A percentile compares a stretch with the other conserved stretches of the same genome.
phyloP scores from a whole-genome alignment of 92 coral and sea anemone species.

The Bergia puertoricense region DNA sequence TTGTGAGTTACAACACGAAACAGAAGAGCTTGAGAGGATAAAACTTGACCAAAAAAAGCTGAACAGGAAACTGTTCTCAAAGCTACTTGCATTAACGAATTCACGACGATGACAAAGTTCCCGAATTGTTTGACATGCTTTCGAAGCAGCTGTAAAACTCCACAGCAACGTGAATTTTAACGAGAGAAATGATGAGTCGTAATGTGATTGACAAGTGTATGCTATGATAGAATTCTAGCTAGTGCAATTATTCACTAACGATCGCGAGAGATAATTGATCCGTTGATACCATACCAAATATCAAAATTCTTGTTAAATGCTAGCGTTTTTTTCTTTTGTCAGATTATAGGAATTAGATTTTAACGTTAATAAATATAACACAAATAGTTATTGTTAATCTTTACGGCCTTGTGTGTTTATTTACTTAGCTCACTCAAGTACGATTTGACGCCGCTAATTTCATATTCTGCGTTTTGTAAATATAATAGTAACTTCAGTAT shows the following conservation, averaged over 20 bases:
- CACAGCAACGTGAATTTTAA: conserved; percentile 35
- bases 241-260: neutral
- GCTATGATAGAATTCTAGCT: neutral
- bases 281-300: neutral
- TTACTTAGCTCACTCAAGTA: too few species aligned
- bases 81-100: conserved; percentile 37
- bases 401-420: too few species aligned
- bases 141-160: neutral
- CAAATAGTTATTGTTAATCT: too few species aligned
- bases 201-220: neutral
- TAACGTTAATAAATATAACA: too few species aligned
- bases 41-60: conserved; percentile 35
- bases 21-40: conserved; percentile 5
- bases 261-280: neutral
- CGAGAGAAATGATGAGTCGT: neutral
- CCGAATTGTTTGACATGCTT: conserved; percentile 1
- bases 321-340: too few species aligned
- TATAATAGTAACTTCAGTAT: too few species aligned
- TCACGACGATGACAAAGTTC: neutral
- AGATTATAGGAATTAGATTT: too few species aligned
- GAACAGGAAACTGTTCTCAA: conserved; percentile 47
- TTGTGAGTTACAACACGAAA: conserved; percentile 45
- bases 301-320: neutral
- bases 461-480: too few species aligned
- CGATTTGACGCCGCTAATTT: too few species aligned